Evolutionary conservation across 2,888 invertebrate genomes (phyloP), one percentile per base, ranked within the genome.

Genomic region (Platycheirus albimanus): DNA sequence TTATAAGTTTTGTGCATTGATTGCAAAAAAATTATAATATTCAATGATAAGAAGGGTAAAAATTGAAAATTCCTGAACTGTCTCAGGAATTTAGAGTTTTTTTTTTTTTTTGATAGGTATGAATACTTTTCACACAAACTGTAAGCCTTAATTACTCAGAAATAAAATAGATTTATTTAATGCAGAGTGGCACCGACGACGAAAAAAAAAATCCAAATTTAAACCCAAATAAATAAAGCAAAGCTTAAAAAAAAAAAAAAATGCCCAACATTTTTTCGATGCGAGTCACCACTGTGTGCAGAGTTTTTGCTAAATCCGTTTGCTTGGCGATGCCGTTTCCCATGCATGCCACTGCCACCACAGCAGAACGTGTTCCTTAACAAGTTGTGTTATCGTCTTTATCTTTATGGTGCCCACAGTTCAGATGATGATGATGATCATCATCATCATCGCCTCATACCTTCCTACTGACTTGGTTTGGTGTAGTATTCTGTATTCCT

Each of bases 321-420:
- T 52, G 47, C 45, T 13, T 33, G 15, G n/a, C 58, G 52, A 47
- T 76, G 70, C 47, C 71, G 61, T 61, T 80, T 81, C 71, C 76
- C 76, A 81, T 81, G 71, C 61, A 81, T 71, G 47, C 52, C 76
- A 76, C 58, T 71, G 47, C 52, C 76, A 76, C 58, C 51, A 56
- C 76, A 20, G 38, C 69, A 61, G 58, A 80, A 76, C 76, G 66
- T 76, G 81, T 81, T 76, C 52, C 33, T 61, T 71, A 76, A 61
- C 61, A 64, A 67, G 49, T 66, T 33, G 45, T 71, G 66, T 67
- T 67, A 67, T 83, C 71, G 66, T 71, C 54, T 81, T 81, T 81
- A 77, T 81, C 77, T 81, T 38, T 20, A 71, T 67, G 45, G 61
- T 78, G 58, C 70, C 71, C 70, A 54, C 66, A 54, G 61, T 67